phyloP scores from a whole-genome alignment of 2,113 vertebrate species.

The Arvicanthis niloticus region DNA sequence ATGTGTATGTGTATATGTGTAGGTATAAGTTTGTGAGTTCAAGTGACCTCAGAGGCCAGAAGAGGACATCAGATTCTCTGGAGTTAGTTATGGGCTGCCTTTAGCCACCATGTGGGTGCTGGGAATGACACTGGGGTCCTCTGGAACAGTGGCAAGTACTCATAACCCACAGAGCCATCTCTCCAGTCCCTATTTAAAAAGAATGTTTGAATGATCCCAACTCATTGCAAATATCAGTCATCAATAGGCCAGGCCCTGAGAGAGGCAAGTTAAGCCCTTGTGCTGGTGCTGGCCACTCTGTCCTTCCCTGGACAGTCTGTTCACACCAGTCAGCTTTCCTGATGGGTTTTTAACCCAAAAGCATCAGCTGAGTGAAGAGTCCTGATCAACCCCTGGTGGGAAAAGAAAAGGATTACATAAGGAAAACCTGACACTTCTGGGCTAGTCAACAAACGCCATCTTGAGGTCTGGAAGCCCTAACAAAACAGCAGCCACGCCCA shows the following conservation, averaged over 20 bases:
- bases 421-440: conserved; percentile 59
- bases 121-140: neutral
- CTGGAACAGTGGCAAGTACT: neutral
- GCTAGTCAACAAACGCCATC: neutral
- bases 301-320: conserved; percentile 52
- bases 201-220: neutral
- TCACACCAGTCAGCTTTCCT: conserved; percentile 56
- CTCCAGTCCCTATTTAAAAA: neutral
- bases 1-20: neutral
- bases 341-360: conserved; percentile 59
- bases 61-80: neutral
- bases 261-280: neutral
- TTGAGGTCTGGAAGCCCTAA: neutral
- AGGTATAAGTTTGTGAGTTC: neutral
- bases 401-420: conserved; percentile 56
- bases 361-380: conserved; percentile 73
- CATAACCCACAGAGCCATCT: neutral
- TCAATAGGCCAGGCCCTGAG: neutral
- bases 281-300: neutral
- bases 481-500: neutral
- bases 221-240: neutral
- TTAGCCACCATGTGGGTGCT: neutral
- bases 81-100: neutral
- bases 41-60: neutral
- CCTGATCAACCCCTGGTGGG: conserved; percentile 57